Base-by-base conservation (phyloP, 1,140 invertebrate genomes). In the Agraylea sexmaculata region DNA sequence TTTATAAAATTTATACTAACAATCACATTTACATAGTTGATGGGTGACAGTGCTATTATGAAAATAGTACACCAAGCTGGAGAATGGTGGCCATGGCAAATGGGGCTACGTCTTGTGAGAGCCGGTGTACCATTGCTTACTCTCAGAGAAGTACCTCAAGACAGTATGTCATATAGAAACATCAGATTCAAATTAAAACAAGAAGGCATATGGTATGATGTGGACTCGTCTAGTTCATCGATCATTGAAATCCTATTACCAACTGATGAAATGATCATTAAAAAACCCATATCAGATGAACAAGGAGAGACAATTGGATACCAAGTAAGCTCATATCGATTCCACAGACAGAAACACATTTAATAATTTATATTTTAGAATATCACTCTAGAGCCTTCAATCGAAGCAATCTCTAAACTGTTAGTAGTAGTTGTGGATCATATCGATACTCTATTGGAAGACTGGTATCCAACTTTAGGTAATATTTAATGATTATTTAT, bases 71-170 rank as follows among this genome's bases (percentile, higher is more conserved):
- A 83, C 38, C 68, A 75, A 22, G 70, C 76, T 46, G 86, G 88
- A 20, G 83, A 91, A 53, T 98, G 93, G 93, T 73, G 84, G 38
- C 75, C 95, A 3, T 98, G 94, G 94, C 89, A 94, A 59, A 90
- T 87, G 1, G 94, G 94, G 0, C 68, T 96, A 44, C 84, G 92
- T 51, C 66, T 98, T 2, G 74, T 80, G 28, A 85, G 89, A 53
- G 76, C 87, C 0, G 77, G 82, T 21, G 78, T 87, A 1, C 74
- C 78, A 0, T 61, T 95, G n/a, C 73, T 94, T 42, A 70, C 80
- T 21, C 68, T 95, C 47, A 81, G 87, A 50, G 88, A 95, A 64
- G 74, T 92, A 12, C 73, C 82, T 18, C 75, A 54, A 7, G 51
- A 55, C 16, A 44, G 45, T 4, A 65, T 64, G 42, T 57, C 68